Evolutionary conservation across 2,113 vertebrate species (phyloP).

Genomic region (Bos taurus): ARS-UCD2.0 NC_037344.1:67683501-67684000

Average conservation of each 20-base stretch:
- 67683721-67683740: neutral
- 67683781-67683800: neutral
- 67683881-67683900: neutral
- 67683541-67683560: neutral
- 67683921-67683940: neutral
- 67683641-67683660: neutral
- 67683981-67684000: neutral
- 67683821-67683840: neutral
- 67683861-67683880: neutral
- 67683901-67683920: neutral
- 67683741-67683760: neutral
- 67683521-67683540: neutral
- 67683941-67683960: neutral
- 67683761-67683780: neutral
- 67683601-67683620: neutral
- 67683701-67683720: neutral
- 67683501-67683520: neutral
- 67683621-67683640: neutral
- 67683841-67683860: neutral
- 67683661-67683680: neutral
- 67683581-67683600: neutral
- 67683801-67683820: neutral
- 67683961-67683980: neutral
- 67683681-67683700: neutral
- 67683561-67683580: neutral